Evolutionary conservation across 1,140 invertebrate species (phyloP), one percentile per base, ranked within the genome.

Genomic region (Macrosteles quadrilineatus): DNA sequence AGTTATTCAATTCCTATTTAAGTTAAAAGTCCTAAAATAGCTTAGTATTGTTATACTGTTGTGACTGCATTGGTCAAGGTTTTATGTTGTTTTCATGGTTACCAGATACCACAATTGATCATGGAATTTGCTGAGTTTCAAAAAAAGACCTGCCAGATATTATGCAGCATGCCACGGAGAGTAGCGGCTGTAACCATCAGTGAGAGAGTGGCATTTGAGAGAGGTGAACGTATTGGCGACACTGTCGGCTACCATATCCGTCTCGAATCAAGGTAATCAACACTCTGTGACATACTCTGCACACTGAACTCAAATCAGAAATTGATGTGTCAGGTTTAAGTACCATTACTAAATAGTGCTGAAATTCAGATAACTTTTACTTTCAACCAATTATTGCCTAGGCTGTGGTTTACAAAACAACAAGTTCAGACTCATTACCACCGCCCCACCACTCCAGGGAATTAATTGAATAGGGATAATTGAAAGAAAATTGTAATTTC

Each of bases 161-260:
- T 50, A 4, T 50, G 47, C n/a, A 50, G 47, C 47, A 19, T 50
- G 47, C 47, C 47, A 11, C 47, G 47, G 17, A 4, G 47, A 6
- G 47, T 50, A 23, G 47, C 47, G 17, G 21, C 47, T 4, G n/a
- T 50, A 4, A 50, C 17, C 6, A 23, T 50, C 3, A 19, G 17
- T n/a, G 47, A 50, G 6, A 4, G 47, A 50, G 47, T 50, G 6
- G 47, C 47, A 19, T 19, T 19, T 23, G 47, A 50, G n/a, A 50
- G 47, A 23, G 17, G 21, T 3, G 47, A 50, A 23, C 6, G 4
- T 23, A 6, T 50, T 3, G 47, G 47, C 21, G 3, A n/a, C 4
- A 50, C 47, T n/a, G 47, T 50, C 6, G 47, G 47, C 47, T 50
- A 50, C n/a, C 47, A 50, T 4, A 50, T 50, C 47, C 6, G n/a